These are phyloP conservation scores for Smittia sp. DNA, from an alignment of 2,888 invertebrate species.

Conservation along the genomic window DNA sequence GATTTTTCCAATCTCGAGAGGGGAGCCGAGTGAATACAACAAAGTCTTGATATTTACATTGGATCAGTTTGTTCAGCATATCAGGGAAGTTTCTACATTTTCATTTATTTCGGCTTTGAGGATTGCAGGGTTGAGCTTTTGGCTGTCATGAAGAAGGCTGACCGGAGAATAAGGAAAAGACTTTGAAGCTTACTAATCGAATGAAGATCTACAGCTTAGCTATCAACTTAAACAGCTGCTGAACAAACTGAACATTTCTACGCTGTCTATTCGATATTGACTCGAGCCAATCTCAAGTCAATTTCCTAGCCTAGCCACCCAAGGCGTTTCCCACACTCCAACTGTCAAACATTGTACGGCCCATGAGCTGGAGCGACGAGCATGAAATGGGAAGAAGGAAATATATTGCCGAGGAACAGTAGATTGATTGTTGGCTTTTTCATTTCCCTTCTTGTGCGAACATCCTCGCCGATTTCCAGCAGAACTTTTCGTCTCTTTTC, in stretches of 20 bases:
- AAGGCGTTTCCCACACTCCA: no score
- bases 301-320: no score
- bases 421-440: slow-evolving; percentile 36
- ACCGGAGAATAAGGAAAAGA: background rate
- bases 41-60: slow-evolving; percentile 9
- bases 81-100: background rate
- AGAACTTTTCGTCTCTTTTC: background rate
- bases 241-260: no score
- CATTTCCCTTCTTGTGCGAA: slow-evolving; percentile 35
- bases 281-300: no score
- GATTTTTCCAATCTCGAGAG: background rate
- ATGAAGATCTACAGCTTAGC: no score
- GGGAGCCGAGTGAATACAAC: background rate
- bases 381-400: background rate
- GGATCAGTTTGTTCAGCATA: background rate
- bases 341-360: no score
- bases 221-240: no score
- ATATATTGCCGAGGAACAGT: background rate
- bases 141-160: background rate
- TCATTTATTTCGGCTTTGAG: slow-evolving; percentile 7
- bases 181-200: background rate
- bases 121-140: no score
- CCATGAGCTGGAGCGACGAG: background rate
- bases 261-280: no score
- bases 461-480: no score